Conservation (phyloP, 2,113 vertebrate genomes). For the Scopus umbretta region DNA sequence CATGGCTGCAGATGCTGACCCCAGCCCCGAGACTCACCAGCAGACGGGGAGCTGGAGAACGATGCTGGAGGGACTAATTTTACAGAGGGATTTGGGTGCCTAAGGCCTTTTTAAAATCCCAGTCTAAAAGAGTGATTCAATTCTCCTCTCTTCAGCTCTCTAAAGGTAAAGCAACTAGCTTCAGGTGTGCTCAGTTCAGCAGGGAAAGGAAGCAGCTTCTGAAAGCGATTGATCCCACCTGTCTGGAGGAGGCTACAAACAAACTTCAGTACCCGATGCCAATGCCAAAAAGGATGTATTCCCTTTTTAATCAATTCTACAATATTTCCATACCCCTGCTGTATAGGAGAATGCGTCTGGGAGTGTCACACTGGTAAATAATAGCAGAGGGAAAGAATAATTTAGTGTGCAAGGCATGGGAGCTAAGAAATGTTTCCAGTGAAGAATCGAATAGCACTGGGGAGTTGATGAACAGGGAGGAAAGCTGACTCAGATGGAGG, state of each 20-base stretch:
- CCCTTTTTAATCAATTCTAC: neutral
- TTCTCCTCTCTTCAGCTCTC: neutral
- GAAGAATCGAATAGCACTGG: neutral
- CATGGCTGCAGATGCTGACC: neutral
- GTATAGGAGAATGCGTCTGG: neutral
- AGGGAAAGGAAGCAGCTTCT: neutral
- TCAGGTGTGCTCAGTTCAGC: neutral
- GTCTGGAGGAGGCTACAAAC: neutral
- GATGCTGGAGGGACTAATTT: neutral
- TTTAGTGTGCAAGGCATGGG: neutral
- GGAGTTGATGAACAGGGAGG: neutral
- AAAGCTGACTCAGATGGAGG: neutral
- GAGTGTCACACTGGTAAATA: neutral
- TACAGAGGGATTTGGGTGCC: neutral
- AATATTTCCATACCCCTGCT: neutral
- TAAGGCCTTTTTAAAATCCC: neutral
- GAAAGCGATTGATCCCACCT: neutral
- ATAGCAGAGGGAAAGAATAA: neutral
- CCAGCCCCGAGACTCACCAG: neutral
- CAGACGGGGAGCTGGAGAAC: neutral
- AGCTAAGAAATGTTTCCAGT: neutral
- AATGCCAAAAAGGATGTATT: neutral
- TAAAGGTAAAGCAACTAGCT: neutral
- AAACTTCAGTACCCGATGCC: neutral
- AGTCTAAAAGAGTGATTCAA: fast-evolving